These are phyloP conservation scores for Acleris laterana DNA, from an alignment of 2,888 invertebrate genomes.

Conservation along the genomic window DNA sequence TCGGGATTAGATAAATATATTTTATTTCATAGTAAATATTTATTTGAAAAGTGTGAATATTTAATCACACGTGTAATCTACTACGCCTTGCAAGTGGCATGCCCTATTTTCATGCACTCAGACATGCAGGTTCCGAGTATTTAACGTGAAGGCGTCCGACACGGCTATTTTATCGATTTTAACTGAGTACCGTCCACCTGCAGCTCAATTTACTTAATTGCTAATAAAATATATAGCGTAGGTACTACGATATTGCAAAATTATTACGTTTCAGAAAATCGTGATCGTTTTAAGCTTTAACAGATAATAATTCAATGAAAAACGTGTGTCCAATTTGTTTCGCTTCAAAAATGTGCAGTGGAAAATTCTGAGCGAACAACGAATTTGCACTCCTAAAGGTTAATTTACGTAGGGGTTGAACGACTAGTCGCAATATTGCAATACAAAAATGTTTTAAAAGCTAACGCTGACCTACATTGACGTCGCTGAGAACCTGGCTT, in stretches of 20 bases:
- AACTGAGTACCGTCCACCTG: conserved; percentile 23
- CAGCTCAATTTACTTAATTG: conserved; percentile 31
- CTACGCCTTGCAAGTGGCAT: not conserved
- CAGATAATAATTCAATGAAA: conserved; percentile 23
- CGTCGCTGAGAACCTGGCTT: conserved; percentile 23
- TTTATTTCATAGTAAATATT: too few species aligned
- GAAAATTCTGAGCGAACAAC: conserved; percentile 10
- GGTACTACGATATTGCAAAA: not conserved
- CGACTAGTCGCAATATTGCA: conserved; percentile 3
- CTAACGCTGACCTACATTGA: conserved; percentile 30
- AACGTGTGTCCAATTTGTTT: conserved; percentile 15
- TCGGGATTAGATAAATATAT: too few species aligned
- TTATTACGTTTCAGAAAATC: conserved; percentile 2
- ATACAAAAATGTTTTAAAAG: conserved; percentile 2
- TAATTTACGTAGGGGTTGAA: conserved; percentile 16
- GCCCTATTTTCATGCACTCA: conserved; percentile 10
- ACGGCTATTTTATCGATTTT: conserved; percentile 30
- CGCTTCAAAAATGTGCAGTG: conserved; percentile 10
- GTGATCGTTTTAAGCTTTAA: conserved; percentile 1
- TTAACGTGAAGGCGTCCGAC: conserved; percentile 6
- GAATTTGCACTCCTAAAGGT: conserved; percentile 16
- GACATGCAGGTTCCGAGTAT: conserved; percentile 9
- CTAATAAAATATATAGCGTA: conserved; percentile 8
- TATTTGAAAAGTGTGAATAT: too few species aligned
- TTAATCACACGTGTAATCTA: not conserved